Evolutionary conservation across 2,888 invertebrate species (phyloP).

Genomic region (Stegana nigrithorax): DNA sequence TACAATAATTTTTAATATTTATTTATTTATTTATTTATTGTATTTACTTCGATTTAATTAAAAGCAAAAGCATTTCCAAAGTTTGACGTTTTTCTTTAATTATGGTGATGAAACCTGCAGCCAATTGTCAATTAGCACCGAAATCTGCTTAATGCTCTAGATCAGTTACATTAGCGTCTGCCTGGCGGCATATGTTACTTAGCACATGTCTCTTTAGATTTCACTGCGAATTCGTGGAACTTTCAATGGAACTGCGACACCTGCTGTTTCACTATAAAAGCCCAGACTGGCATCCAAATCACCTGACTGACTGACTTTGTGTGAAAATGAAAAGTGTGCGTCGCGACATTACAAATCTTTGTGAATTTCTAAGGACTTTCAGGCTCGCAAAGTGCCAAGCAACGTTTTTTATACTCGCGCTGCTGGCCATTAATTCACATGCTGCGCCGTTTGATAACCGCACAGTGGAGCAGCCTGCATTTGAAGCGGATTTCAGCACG

Average conservation of each 20-base stretch:
- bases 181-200: background rate
- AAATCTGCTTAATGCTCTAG: background rate
- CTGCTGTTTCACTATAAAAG: conserved; percentile 4
- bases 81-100: no score
- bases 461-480: no score
- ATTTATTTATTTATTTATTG: background rate
- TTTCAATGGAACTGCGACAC: conserved; percentile 10
- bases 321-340: background rate
- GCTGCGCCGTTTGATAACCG: no score
- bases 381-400: background rate
- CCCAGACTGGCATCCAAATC: background rate
- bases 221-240: background rate
- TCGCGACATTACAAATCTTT: background rate
- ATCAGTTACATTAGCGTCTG: conserved; percentile 2
- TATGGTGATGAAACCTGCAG: background rate
- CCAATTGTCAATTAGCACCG: background rate
- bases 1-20: conserved; percentile 33
- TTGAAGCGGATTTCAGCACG: no score
- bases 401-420: background rate
- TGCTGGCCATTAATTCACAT: no score
- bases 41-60: background rate
- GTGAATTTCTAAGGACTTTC: background rate
- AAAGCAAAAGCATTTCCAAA: no score
- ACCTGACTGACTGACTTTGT: background rate
- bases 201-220: background rate